phyloP scores from a whole-genome alignment of 1,140 invertebrate genomes.

The Myzus persicae region DNA sequence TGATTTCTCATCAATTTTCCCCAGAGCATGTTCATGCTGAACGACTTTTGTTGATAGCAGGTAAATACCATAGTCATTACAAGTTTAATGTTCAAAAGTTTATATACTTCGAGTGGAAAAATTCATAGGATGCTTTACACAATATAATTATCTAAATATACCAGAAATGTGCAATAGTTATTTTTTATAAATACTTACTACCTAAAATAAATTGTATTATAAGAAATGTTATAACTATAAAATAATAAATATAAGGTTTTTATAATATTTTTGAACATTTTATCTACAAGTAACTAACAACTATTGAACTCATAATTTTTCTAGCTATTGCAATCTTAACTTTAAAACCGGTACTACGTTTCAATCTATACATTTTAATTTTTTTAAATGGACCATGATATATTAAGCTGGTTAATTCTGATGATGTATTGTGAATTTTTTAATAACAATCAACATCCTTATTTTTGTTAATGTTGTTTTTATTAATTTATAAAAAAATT shows the following conservation, averaged over 20 bases:
- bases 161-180: background rate
- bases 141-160: background rate
- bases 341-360: too few species aligned
- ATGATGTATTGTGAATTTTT: too few species aligned
- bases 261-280: background rate
- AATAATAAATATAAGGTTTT: background rate
- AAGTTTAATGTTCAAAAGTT: too few species aligned
- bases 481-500: background rate
- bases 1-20: background rate
- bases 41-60: conserved; percentile 26
- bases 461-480: too few species aligned
- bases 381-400: too few species aligned
- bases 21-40: conserved; percentile 14
- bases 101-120: background rate
- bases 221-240: background rate
- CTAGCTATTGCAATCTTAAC: too few species aligned
- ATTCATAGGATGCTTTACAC: background rate
- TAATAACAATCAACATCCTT: too few species aligned
- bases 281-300: background rate
- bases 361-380: too few species aligned
- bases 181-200: background rate
- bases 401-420: too few species aligned
- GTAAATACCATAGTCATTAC: background rate
- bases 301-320: too few species aligned
- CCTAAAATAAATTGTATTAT: background rate